Conservation (phyloP, 1,140 invertebrate genomes). For the Kradibia gibbosae region DNA sequence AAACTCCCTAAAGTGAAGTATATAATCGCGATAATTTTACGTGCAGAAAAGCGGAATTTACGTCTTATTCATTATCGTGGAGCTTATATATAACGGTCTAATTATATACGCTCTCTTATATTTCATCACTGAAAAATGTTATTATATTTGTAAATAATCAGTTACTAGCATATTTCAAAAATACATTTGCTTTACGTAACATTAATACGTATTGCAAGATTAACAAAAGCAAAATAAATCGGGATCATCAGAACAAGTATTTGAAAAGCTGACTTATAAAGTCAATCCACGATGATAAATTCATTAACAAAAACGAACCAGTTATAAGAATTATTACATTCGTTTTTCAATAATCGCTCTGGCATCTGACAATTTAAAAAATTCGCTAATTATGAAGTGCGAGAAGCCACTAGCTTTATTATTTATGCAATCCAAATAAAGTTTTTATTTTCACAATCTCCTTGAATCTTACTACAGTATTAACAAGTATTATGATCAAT, state of each 20-base stretch:
- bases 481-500: background rate
- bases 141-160: too few relatives aligned
- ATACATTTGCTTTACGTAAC: background rate
- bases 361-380: background rate
- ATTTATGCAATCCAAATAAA: conserved; percentile 37
- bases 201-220: too few relatives aligned
- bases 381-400: conserved; percentile 4
- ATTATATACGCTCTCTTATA: background rate
- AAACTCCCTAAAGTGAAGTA: too few relatives aligned
- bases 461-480: conserved; percentile 12
- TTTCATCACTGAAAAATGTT: background rate
- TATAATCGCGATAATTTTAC: too few relatives aligned
- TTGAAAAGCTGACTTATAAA: too few relatives aligned
- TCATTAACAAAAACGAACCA: background rate
- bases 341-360: background rate
- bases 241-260: too few relatives aligned
- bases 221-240: too few relatives aligned
- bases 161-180: background rate
- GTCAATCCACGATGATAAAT: background rate
- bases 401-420: conserved; percentile 21
- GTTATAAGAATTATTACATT: background rate
- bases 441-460: conserved; percentile 19
- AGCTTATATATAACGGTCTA: background rate
- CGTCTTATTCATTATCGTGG: background rate
- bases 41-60: too few relatives aligned